These are phyloP conservation scores for Nasonovia ribisnigri DNA, from an alignment of 2,888 invertebrate species.

Conservation along the genomic window DNA sequence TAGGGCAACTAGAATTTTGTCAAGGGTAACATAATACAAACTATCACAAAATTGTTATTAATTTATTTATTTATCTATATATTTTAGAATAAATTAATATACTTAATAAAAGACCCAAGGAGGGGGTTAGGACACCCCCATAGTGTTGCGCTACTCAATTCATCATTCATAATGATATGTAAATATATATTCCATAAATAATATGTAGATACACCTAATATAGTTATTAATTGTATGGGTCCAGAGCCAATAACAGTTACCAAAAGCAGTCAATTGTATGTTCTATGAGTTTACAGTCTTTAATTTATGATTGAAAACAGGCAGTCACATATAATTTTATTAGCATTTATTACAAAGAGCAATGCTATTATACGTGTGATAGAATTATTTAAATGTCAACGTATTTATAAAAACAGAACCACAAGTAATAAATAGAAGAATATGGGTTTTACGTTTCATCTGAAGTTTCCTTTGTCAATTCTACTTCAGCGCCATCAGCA, in stretches of 20 bases:
- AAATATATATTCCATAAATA: not conserved
- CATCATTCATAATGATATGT: not conserved
- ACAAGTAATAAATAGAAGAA: not conserved
- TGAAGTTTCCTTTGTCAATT: conserved; percentile 79
- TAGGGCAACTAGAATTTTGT: not conserved
- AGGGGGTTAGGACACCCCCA: not conserved
- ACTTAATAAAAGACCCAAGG: not conserved
- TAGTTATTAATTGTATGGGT: not conserved
- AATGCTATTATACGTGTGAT: not conserved
- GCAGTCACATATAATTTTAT: not conserved
- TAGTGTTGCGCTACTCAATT: not conserved
- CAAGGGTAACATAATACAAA: not conserved
- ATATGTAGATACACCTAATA: not conserved
- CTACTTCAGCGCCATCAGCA: conserved; percentile 86
- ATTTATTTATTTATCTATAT: not conserved
- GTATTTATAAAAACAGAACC: not conserved
- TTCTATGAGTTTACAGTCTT: not conserved
- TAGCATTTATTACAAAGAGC: too few relatives aligned
- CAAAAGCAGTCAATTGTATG: not conserved
- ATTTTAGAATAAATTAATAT: not conserved
- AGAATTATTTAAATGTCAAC: not conserved
- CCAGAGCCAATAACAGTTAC: not conserved
- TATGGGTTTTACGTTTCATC: conserved; percentile 78
- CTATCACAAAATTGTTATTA: not conserved
- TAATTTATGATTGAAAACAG: not conserved